These are phyloP conservation scores for Popillia japonica DNA, from an alignment of 1,140 invertebrate species.

Conservation along the genomic window DNA sequence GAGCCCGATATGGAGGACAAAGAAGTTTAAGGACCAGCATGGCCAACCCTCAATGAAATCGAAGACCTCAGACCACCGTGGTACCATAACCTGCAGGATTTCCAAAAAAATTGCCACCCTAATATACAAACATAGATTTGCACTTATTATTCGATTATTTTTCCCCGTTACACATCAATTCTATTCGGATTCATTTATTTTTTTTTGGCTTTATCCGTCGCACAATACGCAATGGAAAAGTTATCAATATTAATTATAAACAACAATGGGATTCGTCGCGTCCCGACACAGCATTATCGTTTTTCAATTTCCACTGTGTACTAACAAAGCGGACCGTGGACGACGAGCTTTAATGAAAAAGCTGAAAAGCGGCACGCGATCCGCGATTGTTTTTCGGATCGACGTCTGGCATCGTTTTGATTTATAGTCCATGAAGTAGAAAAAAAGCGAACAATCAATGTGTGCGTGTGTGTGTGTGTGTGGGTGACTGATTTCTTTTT, in stretches of 20 bases:
- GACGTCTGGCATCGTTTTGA: neutral
- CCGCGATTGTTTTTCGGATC: neutral
- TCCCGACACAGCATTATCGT: neutral
- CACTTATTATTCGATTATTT: neutral
- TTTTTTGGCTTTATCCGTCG: too few species aligned
- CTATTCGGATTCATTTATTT: neutral
- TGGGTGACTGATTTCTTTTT: too few species aligned
- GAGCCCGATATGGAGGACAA: too few species aligned
- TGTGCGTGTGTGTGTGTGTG: too few species aligned
- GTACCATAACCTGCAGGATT: too few species aligned
- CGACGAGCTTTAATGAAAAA: neutral
- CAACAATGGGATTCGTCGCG: neutral
- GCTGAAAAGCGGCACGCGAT: slow-evolving; percentile 2
- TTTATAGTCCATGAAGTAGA: neutral
- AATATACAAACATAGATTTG: too few species aligned
- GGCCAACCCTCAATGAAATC: too few species aligned
- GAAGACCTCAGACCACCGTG: too few species aligned
- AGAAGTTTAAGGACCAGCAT: too few species aligned
- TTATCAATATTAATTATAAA: slow-evolving; percentile 9
- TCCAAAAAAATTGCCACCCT: too few species aligned
- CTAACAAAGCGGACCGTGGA: neutral
- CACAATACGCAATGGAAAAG: neutral
- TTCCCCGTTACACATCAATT: neutral
- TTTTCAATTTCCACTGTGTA: neutral
- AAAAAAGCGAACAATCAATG: neutral